Base-by-base conservation (phyloP, 2,888 invertebrate genomes). In the Ichneumoninae sp. region DNA sequence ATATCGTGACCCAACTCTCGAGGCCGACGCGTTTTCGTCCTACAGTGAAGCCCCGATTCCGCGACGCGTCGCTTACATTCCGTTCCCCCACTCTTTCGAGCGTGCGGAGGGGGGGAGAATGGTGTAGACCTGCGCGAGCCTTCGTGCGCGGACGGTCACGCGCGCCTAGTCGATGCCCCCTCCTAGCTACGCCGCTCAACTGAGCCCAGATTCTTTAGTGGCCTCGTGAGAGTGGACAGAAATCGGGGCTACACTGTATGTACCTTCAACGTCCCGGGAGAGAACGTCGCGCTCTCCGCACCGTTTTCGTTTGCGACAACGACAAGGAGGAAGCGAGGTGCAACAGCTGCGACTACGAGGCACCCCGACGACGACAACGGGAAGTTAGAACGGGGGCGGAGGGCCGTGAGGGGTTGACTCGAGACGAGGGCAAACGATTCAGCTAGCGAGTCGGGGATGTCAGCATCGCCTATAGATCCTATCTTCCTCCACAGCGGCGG, bases 311-410 rank as follows among this genome's bases (percentile, higher is more conserved):
- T 77, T 76, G 77, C 77, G 83, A 83, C 83, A 77, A 83, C 68
- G 81, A 44, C 26, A 40, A 68, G 63, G 47, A 80, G 57, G 73
- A 66, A 57, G 66, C 68, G 73, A 63, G 76, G 47, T 81, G 83
- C 80, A 83, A 83, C 83, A 83, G 83, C 83, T 83, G 83, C 52
- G 81, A 73, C 71, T 81, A 83, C 80, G 83, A 80, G 83, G 76
- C 52, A 76, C 71, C 71, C 54, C 47, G 66, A 70, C 74, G 79
- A 83, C 57, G 57, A 73, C 22, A 33, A 68, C 40, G 81, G 44
- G 30, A 26, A 60, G 26, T 66, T 68, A 63, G 10, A 65, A 50
- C 44, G 26, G 19, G n/a, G 66, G 50, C 50, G 36, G 69, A 54
- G 26, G 66, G 40, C 19, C 26, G 57, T 40, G 36, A 57, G 69